These are phyloP conservation scores for Caranx ignobilis DNA, from an alignment of 2,113 vertebrate genomes.

Conservation along the genomic window DNA sequence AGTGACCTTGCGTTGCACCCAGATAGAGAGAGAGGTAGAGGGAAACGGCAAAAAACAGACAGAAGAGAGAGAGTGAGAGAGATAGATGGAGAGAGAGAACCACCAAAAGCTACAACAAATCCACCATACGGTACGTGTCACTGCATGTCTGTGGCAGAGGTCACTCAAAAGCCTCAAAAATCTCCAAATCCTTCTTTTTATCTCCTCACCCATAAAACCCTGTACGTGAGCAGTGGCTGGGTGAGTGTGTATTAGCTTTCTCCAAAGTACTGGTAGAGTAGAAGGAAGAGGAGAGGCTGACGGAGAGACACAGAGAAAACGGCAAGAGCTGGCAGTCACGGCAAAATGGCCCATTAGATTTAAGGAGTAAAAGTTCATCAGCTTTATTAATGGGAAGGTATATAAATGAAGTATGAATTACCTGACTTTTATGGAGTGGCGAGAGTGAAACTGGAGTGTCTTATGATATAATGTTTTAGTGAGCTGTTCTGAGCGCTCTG, in stretches of 20 bases:
- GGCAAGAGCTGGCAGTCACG: constrained; percentile 65
- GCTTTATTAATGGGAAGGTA: constrained; percentile 83
- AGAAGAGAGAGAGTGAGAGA: constrained; percentile 5
- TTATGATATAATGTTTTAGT: constrained; percentile 83
- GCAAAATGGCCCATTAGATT: constrained; percentile 82
- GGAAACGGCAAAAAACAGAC: neutral
- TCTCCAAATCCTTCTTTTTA: constrained; percentile 70
- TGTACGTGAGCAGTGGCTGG: constrained; percentile 45
- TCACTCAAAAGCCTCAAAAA: constrained; percentile 76
- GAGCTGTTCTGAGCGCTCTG: constrained; percentile 76
- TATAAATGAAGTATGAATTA: constrained; percentile 85
- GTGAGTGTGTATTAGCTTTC: constrained; percentile 64
- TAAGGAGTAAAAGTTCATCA: constrained; percentile 84
- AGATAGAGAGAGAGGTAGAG: constrained; percentile 55
- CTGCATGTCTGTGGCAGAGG: constrained; percentile 70
- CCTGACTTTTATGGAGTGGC: constrained; percentile 84
- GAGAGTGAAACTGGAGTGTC: constrained; percentile 80
- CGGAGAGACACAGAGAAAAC: constrained; percentile 41
- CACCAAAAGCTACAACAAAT: constrained; percentile 35
- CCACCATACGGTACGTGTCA: constrained; percentile 58
- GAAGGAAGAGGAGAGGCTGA: constrained; percentile 40
- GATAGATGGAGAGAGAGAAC: constrained; percentile 4
- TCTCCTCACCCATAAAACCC: constrained; percentile 52
- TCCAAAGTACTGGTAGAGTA: constrained; percentile 34
- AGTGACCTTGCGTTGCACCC: constrained; percentile 89